These are phyloP conservation scores for Morpho achilles DNA, from an alignment of 2,888 invertebrate species.

Conservation along the genomic window DNA sequence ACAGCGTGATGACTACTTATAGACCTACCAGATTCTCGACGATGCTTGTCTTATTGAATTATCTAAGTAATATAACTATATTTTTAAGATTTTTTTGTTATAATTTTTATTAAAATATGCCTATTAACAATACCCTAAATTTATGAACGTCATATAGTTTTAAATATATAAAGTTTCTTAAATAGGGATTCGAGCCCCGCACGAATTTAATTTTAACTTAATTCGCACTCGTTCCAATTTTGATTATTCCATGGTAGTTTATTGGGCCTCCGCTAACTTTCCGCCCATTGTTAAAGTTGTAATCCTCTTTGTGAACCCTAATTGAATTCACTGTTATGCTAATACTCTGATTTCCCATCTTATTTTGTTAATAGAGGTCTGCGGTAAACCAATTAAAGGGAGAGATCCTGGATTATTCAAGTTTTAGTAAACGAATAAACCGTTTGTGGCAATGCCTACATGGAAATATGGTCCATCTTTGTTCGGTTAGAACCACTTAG, in stretches of 20 bases:
- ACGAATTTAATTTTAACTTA: constrained; percentile 61
- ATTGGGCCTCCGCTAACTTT: constrained; percentile 67
- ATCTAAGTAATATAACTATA: too few relatives aligned
- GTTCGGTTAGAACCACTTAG: too few relatives aligned
- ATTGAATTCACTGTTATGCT: constrained; percentile 79
- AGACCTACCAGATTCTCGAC: too few relatives aligned
- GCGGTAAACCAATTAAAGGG: constrained; percentile 77
- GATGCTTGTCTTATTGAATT: too few relatives aligned
- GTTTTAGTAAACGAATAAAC: constrained; percentile 59
- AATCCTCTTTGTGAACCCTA: constrained; percentile 78
- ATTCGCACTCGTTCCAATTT: constrained; percentile 65
- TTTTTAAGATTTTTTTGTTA: too few relatives aligned
- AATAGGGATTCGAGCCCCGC: constrained; percentile 34
- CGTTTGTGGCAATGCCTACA: constrained; percentile 49
- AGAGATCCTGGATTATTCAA: constrained; percentile 73
- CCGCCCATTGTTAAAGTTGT: constrained; percentile 77
- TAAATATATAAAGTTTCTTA: constrained; percentile 1
- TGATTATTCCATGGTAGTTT: constrained; percentile 74
- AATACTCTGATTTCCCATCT: constrained; percentile 79
- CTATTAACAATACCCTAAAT: too few relatives aligned
- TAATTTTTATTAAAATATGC: too few relatives aligned
- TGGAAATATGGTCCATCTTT: constrained; percentile 32
- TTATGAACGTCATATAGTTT: too few relatives aligned
- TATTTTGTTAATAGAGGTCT: constrained; percentile 78
- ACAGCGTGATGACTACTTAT: too few relatives aligned